phyloP scores from a whole-genome alignment of 2,888 invertebrate species.

The Tholera decimalis region DNA sequence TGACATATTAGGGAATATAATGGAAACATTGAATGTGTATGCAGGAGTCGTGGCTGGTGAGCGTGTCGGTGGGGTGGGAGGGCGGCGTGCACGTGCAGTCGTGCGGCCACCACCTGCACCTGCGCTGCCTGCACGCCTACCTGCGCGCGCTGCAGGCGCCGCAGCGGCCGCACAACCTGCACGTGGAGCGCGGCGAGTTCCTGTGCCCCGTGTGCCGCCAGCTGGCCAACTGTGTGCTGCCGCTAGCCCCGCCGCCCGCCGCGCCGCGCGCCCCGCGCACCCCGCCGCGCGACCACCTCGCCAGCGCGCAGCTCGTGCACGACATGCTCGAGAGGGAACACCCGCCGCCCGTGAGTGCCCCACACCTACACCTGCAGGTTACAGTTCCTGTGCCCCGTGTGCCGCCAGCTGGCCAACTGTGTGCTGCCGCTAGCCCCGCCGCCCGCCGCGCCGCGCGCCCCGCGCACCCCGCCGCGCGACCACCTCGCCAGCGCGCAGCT shows the following conservation, averaged over 20 bases:
- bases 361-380: no score
- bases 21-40: background rate
- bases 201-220: slow-evolving; percentile 98
- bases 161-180: slow-evolving; percentile 94
- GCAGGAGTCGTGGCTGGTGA: slow-evolving; percentile 94
- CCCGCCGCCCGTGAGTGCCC: slow-evolving; percentile 92
- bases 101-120: slow-evolving; percentile 99
- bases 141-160: slow-evolving; percentile 95
- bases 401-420: slow-evolving; percentile 88
- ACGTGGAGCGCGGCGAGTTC: slow-evolving; percentile 95
- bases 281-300: slow-evolving; percentile 86
- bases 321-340: slow-evolving; percentile 93
- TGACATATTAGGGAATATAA: no score
- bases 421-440: slow-evolving; percentile 95
- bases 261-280: slow-evolving; percentile 72
- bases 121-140: slow-evolving; percentile 98
- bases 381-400: background rate
- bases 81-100: slow-evolving; percentile 98
- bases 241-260: slow-evolving; percentile 92
- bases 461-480: slow-evolving; percentile 88
- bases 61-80: slow-evolving; percentile 96
- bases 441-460: slow-evolving; percentile 71
- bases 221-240: slow-evolving; percentile 94
- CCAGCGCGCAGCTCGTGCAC: slow-evolving; percentile 77
- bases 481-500: slow-evolving; percentile 75